Evolutionary conservation across 1,140 invertebrate species (phyloP), one percentile per base, ranked within the genome.

Genomic region (Drosophila gunungcola): DNA sequence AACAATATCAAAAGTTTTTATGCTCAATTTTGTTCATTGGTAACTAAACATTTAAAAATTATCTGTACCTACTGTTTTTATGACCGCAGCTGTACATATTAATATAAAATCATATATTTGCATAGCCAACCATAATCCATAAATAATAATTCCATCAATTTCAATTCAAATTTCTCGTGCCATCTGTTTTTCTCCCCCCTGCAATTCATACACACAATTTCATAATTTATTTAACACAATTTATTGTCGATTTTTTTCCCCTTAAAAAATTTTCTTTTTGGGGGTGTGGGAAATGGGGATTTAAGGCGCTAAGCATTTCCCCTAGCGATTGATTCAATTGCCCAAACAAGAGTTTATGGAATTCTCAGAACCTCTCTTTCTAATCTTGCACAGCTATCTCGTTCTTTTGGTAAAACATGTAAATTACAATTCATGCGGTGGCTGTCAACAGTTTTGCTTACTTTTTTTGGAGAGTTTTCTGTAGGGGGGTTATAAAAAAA

Each of bases 111-210:
- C 3, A 25, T 25, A 62, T 57, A 49, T 49, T 41, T n/a, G 10
- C 6, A 42, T 25, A n/a, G 54, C 49, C 13, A 12, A 60, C 2
- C 39, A 16, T 43, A 60, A 63, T 63, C 61, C 39, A 43, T 60
- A 60, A 63, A 60, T 63, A 29, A 63, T 63, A 63, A 63, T 60
- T 60, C 54, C 38, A 63, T 63, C 61, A 63, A 60, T 60, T 43
- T 60, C 41, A 29, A 61, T 64, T 43, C 7, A 21, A 41, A 48
- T 52, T 51, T 36, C 25, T 32, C 25, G 12, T 5, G 42, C 13
- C 34, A 49, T 25, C 27, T 45, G 21, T 13, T 39, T 29, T 29
- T 12, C 4, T 1, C 29, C 4, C 3, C 29, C 7, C 39, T n/a
- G 9, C 11, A 1, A 43, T 16, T 16, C n/a, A 21, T 12, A 11